Percentiles rank a stretch among this genome's conserved stretches.
phyloP scores from a whole-genome alignment of 2,888 invertebrate species.

The Trachelus iudaicus region DNA sequence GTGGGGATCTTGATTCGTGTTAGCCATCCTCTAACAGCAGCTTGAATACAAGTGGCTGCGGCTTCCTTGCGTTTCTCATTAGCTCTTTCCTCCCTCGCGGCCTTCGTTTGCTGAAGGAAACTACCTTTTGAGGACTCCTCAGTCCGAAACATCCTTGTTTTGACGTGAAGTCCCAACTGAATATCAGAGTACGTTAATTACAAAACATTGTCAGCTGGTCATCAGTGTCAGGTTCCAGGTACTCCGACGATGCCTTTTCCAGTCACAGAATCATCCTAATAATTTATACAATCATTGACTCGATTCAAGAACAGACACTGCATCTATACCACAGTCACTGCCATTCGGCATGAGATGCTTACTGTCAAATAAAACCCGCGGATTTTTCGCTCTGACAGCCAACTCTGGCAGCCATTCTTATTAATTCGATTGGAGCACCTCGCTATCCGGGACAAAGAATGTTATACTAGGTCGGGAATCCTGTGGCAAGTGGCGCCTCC shows the following conservation, averaged over 20 bases:
- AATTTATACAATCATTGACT: background rate
- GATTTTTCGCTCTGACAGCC: constrained; percentile 44
- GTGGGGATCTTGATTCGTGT: constrained; percentile 73
- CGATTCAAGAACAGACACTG: constrained; percentile 19
- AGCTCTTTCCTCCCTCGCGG: constrained; percentile 89
- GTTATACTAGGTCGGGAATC: constrained; percentile 38
- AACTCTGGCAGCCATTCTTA: constrained; percentile 49
- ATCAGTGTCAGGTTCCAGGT: constrained; percentile 10
- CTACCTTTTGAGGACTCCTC: constrained; percentile 77
- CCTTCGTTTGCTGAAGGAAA: constrained; percentile 91
- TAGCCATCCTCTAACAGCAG: constrained; percentile 81
- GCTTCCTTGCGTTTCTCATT: constrained; percentile 83
- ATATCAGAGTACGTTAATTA: constrained; percentile 39
- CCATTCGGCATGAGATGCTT: constrained; percentile 28
- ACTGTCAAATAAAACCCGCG: constrained; percentile 37
- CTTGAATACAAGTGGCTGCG: constrained; percentile 81
- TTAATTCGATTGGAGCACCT: background rate
- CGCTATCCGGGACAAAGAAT: constrained; percentile 14
- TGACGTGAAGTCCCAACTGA: constrained; percentile 22
- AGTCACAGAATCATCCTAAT: background rate
- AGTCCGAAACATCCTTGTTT: constrained; percentile 71
- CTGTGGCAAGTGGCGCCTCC: constrained; percentile 31
- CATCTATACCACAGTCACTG: constrained; percentile 21
- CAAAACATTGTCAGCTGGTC: constrained; percentile 51
- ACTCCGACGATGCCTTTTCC: constrained; percentile 1